These are phyloP conservation scores for Pediacus dermestoides DNA, from an alignment of 2,888 invertebrate species.

Conservation along the genomic window DNA sequence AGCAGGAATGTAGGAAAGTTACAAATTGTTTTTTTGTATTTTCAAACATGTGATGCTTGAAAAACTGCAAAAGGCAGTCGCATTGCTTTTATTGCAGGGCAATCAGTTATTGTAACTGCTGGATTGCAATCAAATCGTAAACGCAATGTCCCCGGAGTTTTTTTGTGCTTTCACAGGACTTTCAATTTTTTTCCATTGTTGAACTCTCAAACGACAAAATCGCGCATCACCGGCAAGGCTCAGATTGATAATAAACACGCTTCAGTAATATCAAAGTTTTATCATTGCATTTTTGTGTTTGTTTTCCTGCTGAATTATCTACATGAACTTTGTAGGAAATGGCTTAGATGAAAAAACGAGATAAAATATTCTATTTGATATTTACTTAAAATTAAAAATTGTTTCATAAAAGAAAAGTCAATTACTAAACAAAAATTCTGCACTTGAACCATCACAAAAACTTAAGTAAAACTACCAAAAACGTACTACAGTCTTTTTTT, in stretches of 20 bases:
- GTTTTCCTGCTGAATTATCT: too few species aligned
- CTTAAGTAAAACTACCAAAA: too few species aligned
- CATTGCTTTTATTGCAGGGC: constrained; percentile 27
- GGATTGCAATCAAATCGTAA: constrained; percentile 35
- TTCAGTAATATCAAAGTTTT: too few species aligned
- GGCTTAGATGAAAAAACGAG: too few species aligned
- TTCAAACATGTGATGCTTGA: constrained; percentile 8
- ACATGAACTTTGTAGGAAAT: too few species aligned
- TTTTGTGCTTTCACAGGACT: constrained; percentile 17
- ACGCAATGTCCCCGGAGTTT: constrained; percentile 20
- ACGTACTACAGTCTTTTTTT: too few species aligned
- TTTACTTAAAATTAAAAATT: too few species aligned
- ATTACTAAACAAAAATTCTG: too few species aligned
- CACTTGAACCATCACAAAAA: too few species aligned
- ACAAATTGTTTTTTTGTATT: constrained; percentile 16
- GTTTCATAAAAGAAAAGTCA: too few species aligned
- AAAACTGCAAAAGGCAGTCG: not conserved
- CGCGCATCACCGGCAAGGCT: constrained; percentile 24
- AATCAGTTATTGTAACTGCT: constrained; percentile 36
- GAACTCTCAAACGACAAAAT: constrained; percentile 33
- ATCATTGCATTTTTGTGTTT: too few species aligned
- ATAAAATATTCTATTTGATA: too few species aligned
- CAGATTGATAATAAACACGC: constrained; percentile 28
- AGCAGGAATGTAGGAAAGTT: constrained; percentile 6
- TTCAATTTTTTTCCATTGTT: constrained; percentile 33